Base-by-base conservation (phyloP, 2,113 vertebrate species). In the Dipodomys stephensi region DNA sequence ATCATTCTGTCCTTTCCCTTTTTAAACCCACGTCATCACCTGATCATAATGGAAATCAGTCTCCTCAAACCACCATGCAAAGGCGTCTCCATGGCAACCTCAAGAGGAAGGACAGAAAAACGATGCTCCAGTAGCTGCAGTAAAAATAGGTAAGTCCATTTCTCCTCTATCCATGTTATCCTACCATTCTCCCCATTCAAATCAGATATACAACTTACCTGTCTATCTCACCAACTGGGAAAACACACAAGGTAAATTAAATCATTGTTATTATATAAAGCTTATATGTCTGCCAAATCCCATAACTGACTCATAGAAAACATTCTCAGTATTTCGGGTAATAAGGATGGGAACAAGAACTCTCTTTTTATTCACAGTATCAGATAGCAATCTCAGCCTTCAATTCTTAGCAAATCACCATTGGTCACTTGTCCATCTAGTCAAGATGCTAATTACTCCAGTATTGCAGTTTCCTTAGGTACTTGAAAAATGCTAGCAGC, bases 1-100 rank as follows among this genome's bases (percentile, higher is more conserved):
- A 81, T 44, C 88, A n/a, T 83, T 89, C 80, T 80, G 62, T 84
- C 92, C 87, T 93, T 92, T 78, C 86, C 78, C 91, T 92, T 92
- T 90, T 81, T 39, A 74, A 94, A 94, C 15, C 53, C 4, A 68
- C 92, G 23, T 94, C 71, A 96, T 79, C 94, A 91, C 76, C 80
- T 83, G 94, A 96, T 95, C 64, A 11, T 88, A 95, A 94, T 18
- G 69, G 88, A 78, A 92, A 97, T 91, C 87, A 68, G 35, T 93
- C 64, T 72, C 28, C 78, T 90, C 64, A 92, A 95, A 67, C 1
- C 85, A 77, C 88, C 80, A 68, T 2, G 89, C 95, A 97, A 95
- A 87, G 94, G 93, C 25, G 97, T 97, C 94, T 95, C 97, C 97
- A 95, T 93, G 73, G 97, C 97, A 97, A 98, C 97, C n/a, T 88